Conservation (phyloP, 2,797 vertebrate species). For the Crenichthys baileyi region DNA sequence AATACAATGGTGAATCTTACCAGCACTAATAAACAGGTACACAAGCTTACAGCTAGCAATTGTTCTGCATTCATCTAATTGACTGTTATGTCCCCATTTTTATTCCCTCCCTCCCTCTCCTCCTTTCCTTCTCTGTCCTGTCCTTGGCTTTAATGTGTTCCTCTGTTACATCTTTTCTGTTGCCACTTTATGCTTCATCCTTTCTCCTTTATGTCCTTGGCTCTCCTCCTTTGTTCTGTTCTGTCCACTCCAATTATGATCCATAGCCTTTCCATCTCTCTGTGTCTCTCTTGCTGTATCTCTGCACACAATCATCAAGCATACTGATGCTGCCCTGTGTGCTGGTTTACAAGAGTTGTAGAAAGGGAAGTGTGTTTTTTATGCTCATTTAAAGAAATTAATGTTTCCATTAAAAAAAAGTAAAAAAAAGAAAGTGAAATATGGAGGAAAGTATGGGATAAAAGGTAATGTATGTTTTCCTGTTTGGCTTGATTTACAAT, state of each 20-base stretch:
- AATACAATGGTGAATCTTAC: background rate
- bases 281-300: slow-evolving; percentile 35
- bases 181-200: slow-evolving; percentile 9
- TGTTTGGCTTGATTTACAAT: too few relatives aligned
- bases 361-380: background rate
- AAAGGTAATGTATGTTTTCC: too few relatives aligned
- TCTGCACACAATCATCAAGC: slow-evolving; percentile 9
- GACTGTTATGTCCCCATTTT: slow-evolving; percentile 7
- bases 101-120: background rate
- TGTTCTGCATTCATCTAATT: slow-evolving; percentile 2
- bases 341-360: slow-evolving; percentile 18
- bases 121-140: slow-evolving; percentile 16
- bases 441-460: background rate
- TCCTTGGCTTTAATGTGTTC: slow-evolving; percentile 53
- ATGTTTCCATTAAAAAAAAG: background rate
- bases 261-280: slow-evolving; percentile 7
- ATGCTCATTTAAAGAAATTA: background rate
- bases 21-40: slow-evolving; percentile 6
- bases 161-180: slow-evolving; percentile 24
- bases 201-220: slow-evolving; percentile 41
- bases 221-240: slow-evolving; percentile 43
- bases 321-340: slow-evolving; percentile 6
- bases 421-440: background rate
- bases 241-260: slow-evolving; percentile 61
- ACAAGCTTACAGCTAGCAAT: background rate